Evolutionary conservation across 2,797 vertebrate genomes (phyloP), one percentile per base, ranked within the genome.

Genomic region (Prionace glauca): DNA sequence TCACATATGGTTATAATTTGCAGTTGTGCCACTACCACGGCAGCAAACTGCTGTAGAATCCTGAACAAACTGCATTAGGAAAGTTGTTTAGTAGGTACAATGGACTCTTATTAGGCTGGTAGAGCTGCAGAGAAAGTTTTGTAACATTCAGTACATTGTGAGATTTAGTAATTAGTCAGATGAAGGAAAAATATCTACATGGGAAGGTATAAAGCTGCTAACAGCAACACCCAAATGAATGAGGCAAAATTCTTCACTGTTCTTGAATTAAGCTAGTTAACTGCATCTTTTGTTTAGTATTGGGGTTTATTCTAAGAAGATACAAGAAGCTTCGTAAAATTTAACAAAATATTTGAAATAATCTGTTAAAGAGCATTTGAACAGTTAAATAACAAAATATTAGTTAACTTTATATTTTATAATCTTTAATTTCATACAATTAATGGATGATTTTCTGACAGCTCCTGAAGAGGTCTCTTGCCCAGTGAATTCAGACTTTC

Each of bases 1-100:
- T 50, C 86, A 88, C 45, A 60, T 88, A 88, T 88, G 86, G 24
- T 56, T 88, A 88, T 88, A 50, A 88, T 88, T 50, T 29, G 86
- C 62, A 65, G 1, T 12, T 88, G 56, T 60, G 32, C 50, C 26
- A 32, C 24, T 32, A 60, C 26, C 56, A 88, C 56, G 60, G 56
- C 86, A 88, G 60, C 26, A 88, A 41, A 88, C 56, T 88, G 56
- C 24, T 60, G 50, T 60, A 62, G 50, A 11, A 88, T 18, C 86
- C 29, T 12, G 86, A 88, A 60, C 0, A 88, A 56, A 88, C 12
- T 3, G 26, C 86, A 88, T 88, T 26, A 88, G 16, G 11, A 32
- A 72, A 60, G 26, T 88, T 88, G 60, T 3, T 60, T 56, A 60
- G 86, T 56, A 14, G 50, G 5, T 62, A 16, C 50, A 88, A 60